Base-by-base conservation (phyloP, 23 tunicate species). In the Halocynthia roretzi region DNA sequence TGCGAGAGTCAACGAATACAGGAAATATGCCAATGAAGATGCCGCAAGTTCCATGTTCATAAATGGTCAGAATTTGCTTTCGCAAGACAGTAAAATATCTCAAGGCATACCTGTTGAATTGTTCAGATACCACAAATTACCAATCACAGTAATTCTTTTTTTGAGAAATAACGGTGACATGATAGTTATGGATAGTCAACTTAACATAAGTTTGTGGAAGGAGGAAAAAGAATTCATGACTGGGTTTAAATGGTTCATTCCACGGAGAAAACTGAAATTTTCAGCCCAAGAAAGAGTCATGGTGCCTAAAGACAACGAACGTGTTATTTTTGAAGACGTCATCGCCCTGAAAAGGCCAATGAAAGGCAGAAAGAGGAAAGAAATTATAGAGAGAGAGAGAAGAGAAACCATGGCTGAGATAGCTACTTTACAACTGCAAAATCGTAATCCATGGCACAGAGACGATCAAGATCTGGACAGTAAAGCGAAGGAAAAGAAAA, bases 161-260 rank as follows among this genome's bases (percentile, higher is more conserved):
- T 55, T 79, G 14, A 72, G 57, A 31, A 88, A 88, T 51, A 14
- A 60, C 22, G 87, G 68, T 12, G 87, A 83, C 62, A 83, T 88
- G 87, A 72, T 88, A 71, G 71, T 84, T 12, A 50, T 88, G 22
- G 95, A 88, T 77, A 15, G 57, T 44, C 44, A 49, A 9, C 66
- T 77, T 51, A 78, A 73, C 52, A 58, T 88, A 49, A 78, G 80
- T 57, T 56, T 66, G 51, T 88, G 95, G 95, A 83, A 67, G 60
- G 71, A 88, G 53, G 62, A 83, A n/a, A 18, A 75, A 20, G 84
- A 83, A 66, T 54, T 72, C 14, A 56, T 88, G 14, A 83, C 67
- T 54, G 80, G 77, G 18, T 83, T 79, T 75, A 83, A 86, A 7
- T 88, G 95, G 95, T 83, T 88, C 56, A 70, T 58, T 52, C 95